phyloP scores from a whole-genome alignment of 2,797 vertebrate species.

The Pantherophis alleghaniensis region DNA sequence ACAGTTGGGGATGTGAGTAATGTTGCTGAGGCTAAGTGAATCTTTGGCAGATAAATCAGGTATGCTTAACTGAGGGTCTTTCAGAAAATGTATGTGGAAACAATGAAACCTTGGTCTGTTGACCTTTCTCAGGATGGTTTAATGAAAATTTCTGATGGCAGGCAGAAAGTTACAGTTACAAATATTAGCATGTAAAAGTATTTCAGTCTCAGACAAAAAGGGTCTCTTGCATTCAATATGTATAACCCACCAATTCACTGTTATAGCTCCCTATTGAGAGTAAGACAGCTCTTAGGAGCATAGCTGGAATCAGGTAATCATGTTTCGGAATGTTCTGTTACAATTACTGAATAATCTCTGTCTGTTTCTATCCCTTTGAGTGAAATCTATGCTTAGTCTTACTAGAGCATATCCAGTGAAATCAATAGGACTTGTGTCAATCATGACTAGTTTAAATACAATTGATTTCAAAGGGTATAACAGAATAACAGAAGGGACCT shows the following conservation, averaged over 20 bases:
- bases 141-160: conserved; percentile 4
- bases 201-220: neutral
- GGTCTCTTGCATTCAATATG: neutral
- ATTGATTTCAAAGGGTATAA: neutral
- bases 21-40: neutral
- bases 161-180: neutral
- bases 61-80: conserved; percentile 11
- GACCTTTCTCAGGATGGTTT: neutral
- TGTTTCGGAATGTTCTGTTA: neutral
- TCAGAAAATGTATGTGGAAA: neutral
- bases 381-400: neutral
- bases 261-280: neutral
- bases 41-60: conserved; percentile 6
- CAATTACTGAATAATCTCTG: neutral
- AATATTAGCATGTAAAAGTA: neutral
- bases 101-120: neutral
- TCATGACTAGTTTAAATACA: neutral
- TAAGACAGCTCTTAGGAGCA: neutral
- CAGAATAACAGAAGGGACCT: neutral
- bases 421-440: neutral
- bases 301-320: neutral
- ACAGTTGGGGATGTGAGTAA: neutral
- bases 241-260: neutral
- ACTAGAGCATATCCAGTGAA: neutral
- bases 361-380: neutral